These are phyloP conservation scores for Clarias pachynema DNA, from an alignment of 2,797 vertebrate genomes.

Conservation along the genomic window DNA sequence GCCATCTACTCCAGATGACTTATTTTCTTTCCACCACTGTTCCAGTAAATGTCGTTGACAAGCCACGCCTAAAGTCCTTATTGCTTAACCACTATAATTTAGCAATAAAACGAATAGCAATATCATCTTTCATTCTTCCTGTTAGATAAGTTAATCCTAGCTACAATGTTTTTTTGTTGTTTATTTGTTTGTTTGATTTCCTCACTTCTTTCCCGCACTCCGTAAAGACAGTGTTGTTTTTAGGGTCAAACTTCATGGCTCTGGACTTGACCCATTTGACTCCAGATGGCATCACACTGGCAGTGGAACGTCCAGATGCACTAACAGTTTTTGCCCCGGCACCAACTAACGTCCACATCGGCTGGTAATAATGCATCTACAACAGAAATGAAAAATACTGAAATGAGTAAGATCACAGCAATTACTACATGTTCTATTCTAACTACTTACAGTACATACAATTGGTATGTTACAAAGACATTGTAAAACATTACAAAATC, in stretches of 20 bases:
- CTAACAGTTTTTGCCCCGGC: slow-evolving; percentile 86
- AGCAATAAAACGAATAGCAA: neutral
- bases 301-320: slow-evolving; percentile 80
- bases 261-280: slow-evolving; percentile 89
- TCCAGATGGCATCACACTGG: slow-evolving; percentile 84
- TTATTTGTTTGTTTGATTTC: neutral
- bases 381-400: neutral
- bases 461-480: neutral
- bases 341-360: slow-evolving; percentile 94
- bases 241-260: slow-evolving; percentile 86
- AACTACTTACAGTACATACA: no score
- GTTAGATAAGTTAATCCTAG: neutral
- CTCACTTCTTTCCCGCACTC: slow-evolving; percentile 82
- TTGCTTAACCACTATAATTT: slow-evolving; percentile 12
- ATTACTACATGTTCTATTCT: neutral
- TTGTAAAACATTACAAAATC: neutral
- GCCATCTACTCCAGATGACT: neutral
- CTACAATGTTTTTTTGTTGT: neutral
- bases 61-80: slow-evolving; percentile 22
- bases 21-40: neutral
- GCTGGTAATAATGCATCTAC: slow-evolving; percentile 96
- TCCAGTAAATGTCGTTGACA: neutral
- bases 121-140: neutral
- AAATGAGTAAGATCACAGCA: neutral
- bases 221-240: slow-evolving; percentile 81